These are phyloP conservation scores for Zaprionus lachaisei DNA, from an alignment of 1,140 invertebrate genomes.

Conservation along the genomic window DNA sequence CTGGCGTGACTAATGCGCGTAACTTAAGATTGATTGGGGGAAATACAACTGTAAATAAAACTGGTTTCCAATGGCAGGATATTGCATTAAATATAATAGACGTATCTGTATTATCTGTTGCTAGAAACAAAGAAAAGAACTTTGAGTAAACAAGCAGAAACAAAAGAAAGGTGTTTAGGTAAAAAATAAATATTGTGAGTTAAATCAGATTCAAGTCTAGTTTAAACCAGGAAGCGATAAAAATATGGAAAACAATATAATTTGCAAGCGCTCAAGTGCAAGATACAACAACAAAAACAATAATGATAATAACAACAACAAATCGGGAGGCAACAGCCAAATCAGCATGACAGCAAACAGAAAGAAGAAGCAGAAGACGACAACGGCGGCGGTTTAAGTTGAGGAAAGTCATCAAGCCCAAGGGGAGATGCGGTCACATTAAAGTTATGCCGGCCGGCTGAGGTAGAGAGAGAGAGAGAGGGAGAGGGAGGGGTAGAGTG, in stretches of 20 bases:
- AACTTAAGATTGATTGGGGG: neutral
- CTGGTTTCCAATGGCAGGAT: neutral
- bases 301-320: constrained; percentile 1
- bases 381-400: constrained; percentile 5
- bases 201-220: neutral
- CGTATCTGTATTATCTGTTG: too few species aligned
- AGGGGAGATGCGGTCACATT: constrained; percentile 64
- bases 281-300: constrained; percentile 3
- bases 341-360: constrained; percentile 46
- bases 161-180: neutral
- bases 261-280: constrained; percentile 20
- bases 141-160: neutral
- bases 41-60: constrained; percentile 1
- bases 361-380: neutral
- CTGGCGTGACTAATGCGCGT: neutral
- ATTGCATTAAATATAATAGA: neutral
- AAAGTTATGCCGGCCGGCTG: constrained; percentile 71
- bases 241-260: constrained; percentile 1
- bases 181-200: constrained; percentile 11
- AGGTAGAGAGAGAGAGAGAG: neutral
- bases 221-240: constrained; percentile 1
- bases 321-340: constrained; percentile 12
- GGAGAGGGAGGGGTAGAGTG: neutral
- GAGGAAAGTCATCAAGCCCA: constrained; percentile 45
- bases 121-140: neutral